phyloP scores from a whole-genome alignment of 2,888 invertebrate genomes.

The Polydrusus tereticollis region DNA sequence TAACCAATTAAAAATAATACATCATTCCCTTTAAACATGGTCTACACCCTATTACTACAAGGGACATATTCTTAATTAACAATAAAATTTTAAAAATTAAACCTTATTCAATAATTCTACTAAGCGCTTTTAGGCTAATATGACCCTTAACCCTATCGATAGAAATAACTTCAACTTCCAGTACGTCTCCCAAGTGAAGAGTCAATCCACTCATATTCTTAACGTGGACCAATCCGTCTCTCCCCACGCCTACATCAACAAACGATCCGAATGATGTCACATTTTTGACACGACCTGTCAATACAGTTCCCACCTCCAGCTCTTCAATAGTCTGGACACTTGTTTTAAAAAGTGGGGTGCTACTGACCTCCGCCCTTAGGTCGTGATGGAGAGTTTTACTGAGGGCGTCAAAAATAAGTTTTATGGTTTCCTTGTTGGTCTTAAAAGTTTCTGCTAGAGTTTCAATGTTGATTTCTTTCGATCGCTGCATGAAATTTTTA shows the following conservation, averaged over 20 bases:
- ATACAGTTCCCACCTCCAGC: conserved; percentile 72
- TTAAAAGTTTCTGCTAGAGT: conserved; percentile 70
- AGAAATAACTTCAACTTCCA: conserved; percentile 75
- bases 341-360: conserved; percentile 82
- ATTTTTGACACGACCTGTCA: conserved; percentile 86
- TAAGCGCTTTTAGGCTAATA: conserved; percentile 64
- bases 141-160: conserved; percentile 72
- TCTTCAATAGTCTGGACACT: conserved; percentile 78
- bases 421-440: conserved; percentile 75
- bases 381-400: conserved; percentile 80
- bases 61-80: too few relatives aligned
- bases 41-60: too few relatives aligned
- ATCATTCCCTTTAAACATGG: too few relatives aligned
- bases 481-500: conserved; percentile 37
- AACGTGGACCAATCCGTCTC: conserved; percentile 78
- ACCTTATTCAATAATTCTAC: conserved; percentile 44
- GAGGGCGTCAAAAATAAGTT: conserved; percentile 81
- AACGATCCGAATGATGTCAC: conserved; percentile 93
- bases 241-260: conserved; percentile 86
- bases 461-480: conserved; percentile 55
- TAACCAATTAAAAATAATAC: too few relatives aligned
- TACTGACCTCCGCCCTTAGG: conserved; percentile 75
- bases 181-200: conserved; percentile 77
- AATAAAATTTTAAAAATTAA: background rate
- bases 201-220: conserved; percentile 72